A percentile compares a stretch with the other conserved stretches of the same genome.
Conservation (phyloP, 2,113 vertebrate species). For the Myiopsitta monachus region DNA sequence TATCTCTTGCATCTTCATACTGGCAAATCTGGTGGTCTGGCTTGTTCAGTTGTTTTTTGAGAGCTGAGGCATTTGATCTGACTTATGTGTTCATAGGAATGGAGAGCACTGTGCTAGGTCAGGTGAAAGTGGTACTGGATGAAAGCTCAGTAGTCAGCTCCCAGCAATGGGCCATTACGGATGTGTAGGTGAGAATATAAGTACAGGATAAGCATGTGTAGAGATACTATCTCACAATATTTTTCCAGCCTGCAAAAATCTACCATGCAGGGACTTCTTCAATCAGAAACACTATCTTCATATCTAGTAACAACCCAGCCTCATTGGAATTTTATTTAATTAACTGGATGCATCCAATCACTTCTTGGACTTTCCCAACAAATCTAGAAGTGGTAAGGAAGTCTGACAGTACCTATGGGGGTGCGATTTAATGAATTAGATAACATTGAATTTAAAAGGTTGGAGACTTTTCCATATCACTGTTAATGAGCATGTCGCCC, state of each 20-base stretch:
- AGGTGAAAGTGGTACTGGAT: neutral
- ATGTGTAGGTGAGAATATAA: fast-evolving
- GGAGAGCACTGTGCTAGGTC: fast-evolving
- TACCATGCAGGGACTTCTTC: neutral
- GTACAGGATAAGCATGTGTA: neutral
- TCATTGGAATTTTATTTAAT: neutral
- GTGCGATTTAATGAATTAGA: neutral
- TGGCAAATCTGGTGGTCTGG: neutral
- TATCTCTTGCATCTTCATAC: neutral
- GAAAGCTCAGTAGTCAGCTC: neutral
- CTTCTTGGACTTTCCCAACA: neutral
- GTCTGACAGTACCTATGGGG: neutral
- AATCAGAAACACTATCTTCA: neutral
- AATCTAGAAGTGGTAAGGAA: neutral
- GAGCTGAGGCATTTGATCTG: neutral
- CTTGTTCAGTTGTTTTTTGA: neutral
- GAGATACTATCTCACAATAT: neutral
- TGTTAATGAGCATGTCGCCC: neutral
- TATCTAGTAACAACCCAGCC: neutral
- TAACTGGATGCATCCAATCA: neutral
- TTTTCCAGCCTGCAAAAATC: neutral
- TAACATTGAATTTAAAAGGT: neutral
- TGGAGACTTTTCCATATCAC: neutral
- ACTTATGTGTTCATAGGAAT: neutral
- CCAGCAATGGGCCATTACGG: neutral